Base-by-base conservation (phyloP, 2,888 invertebrate species). In the Lasioglossum figueresi region DNA sequence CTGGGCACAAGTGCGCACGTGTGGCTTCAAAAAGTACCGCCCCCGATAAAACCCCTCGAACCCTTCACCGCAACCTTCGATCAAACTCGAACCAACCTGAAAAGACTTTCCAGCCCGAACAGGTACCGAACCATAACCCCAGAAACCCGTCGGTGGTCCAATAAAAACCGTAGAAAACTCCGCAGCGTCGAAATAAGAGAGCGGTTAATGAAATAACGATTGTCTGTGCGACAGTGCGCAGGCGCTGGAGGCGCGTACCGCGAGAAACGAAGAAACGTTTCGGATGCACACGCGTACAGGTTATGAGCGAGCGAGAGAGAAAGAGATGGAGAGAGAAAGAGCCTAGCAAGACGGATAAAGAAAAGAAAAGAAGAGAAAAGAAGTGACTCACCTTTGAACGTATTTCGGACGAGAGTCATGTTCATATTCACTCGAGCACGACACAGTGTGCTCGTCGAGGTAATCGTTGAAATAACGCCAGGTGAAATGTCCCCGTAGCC, bases 341-440 rank as follows among this genome's bases (percentile, higher is more conserved):
- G 23, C 1, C 34, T n/a, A 48, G 6, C 4, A 31, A 63, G 31
- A n/a, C 4, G 43, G 12, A 12, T 12, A n/a, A n/a, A 56, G 12
- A 63, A 63, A 31, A 63, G n/a, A 63, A 27, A 63, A 16, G 4
- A 63, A 63, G 63, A 68, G 23, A 23, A 37, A 45, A 31, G n/a
- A 23, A 3, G 14, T 6, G 71, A 90, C 92, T 82, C 85, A 95
- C 94, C 95, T 95, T 95, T 95, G 87, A 94, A 93, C 86, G 93
- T 90, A 90, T 93, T 94, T 88, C 94, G 93, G 90, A 94, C 94
- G 91, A 95, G 94, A 93, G 95, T 95, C 95, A 95, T 95, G 94
- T 93, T 95, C 95, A 95, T 95, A 94, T 94, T 94, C 93, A 89
- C 92, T 91, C 82, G 79, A 88, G 75, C 88, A 77, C 83, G 84